Evolutionary conservation across 1,140 invertebrate genomes (phyloP).

Genomic region (Caenorhabditis remanei): DNA sequence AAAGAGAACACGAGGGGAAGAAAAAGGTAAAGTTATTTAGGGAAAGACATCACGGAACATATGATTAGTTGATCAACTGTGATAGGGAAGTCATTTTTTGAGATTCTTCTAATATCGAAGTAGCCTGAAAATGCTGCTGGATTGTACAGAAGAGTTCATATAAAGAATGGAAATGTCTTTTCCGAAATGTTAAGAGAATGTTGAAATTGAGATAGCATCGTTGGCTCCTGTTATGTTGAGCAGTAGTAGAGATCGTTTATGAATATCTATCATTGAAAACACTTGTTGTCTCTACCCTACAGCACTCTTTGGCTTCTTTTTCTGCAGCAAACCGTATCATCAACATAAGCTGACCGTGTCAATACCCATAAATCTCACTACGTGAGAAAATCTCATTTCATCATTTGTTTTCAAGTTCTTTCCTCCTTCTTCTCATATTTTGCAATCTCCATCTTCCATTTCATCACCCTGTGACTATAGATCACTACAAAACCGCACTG

Average conservation of each 20-base stretch:
- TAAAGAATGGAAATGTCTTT: too few species aligned
- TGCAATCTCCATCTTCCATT: conserved; percentile 16
- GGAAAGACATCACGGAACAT: neutral
- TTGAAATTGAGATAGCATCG: too few species aligned
- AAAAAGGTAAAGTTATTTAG: neutral
- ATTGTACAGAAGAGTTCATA: too few species aligned
- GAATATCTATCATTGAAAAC: too few species aligned
- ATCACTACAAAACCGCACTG: conserved; percentile 1
- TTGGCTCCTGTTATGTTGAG: too few species aligned
- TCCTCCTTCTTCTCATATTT: neutral
- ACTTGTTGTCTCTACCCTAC: too few species aligned
- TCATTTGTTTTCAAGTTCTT: neutral
- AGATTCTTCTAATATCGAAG: too few species aligned
- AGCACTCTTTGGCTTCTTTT: too few species aligned
- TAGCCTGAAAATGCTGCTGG: too few species aligned
- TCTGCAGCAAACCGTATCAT: too few species aligned
- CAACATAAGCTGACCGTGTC: neutral
- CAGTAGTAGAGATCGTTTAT: too few species aligned
- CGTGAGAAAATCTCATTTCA: conserved; percentile 6
- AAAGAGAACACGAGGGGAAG: neutral
- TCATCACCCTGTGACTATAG: conserved; percentile 21
- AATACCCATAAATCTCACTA: conserved; percentile 22
- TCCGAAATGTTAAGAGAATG: too few species aligned
- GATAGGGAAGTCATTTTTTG: neutral
- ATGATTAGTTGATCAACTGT: neutral